Base-by-base conservation (phyloP, 1,140 invertebrate species). In the Campoletis sonorensis region DNA sequence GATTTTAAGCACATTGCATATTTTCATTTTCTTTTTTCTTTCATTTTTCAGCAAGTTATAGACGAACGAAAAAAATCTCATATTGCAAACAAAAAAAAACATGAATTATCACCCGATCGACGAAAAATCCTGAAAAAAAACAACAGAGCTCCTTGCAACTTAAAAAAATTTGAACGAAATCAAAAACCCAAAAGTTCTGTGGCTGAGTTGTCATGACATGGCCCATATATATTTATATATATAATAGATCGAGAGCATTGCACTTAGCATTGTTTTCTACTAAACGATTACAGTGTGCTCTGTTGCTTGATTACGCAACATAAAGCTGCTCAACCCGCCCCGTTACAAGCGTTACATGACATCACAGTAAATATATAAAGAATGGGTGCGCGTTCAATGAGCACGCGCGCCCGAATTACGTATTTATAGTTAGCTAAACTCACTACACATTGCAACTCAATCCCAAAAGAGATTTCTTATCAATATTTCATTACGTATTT, bases 251-350 rank as follows among this genome's bases (percentile, higher is more conserved):
- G 45, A 86, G 80, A 79, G 84, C 78, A 75, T 83, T 79, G 54
- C 75, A 80, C 84, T 84, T 86, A 83, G 81, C 78, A 86, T 86
- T 86, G 85, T 86, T 83, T 82, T 83, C 68, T 54, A 73, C 72
- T 85, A 86, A 85, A 82, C 78, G 81, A 86, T 86, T 86, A 86
- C 81, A 10, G 40, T 45, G 26, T 45, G 26, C 18, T n/a, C n/a
- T 33, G 67, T 37, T 76, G 73, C 84, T 84, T 81, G 16, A 33
- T 71, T 71, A 71, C 30, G 68, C 68, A 71, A 71, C 33, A 71
- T 58, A n/a, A 21, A 11, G 54, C 54, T 18, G 68, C 27, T 33
- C 68, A 15, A 16, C 13, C 7, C 68, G 54, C 68, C 68, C 68
- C 33, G 68, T 71, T 71, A 71, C 68, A 30, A 33, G 27, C 23